Base-by-base conservation (phyloP, 1,140 invertebrate genomes). In the Epicauta chinensis region DNA sequence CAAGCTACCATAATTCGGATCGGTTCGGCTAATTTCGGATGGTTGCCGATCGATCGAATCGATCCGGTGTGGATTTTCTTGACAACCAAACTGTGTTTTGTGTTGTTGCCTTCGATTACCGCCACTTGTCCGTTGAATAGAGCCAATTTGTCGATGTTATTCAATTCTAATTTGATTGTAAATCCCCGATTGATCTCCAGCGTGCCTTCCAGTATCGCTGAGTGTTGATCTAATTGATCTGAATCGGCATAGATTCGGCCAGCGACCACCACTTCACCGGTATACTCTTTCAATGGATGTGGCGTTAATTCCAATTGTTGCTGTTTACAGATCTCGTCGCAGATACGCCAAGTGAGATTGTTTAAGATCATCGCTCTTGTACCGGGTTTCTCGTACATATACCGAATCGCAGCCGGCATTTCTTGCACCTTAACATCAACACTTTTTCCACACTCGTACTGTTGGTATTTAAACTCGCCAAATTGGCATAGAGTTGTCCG, bases 1-100 rank as follows among this genome's bases (percentile, higher is more conserved):
- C 83, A 78, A 9, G 85, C 89, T 9, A 91, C 71, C 9, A 91
- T 73, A 17, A 95, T 73, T 61, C 81, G 80, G 11, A 93, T 50
- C 34, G 75, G 72, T 39, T 76, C 79, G 1, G 7, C 9, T 1
- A 47, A 10, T 16, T 17, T 14, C 30, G 29, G 12, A 3, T 34
- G 3, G 4, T 4, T 12, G 2, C 37, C 16, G 1, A 37, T 16
- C n/a, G 13, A 9, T 1, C 15, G 2, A 12, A 23, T 16, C 12
- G 16, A 12, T 10, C 34, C 45, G 14, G 45, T 37, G 16, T 9
- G 29, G n/a, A 38, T 11, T 37, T 37, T 29, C 7, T 17, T 17
- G 12, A 34, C 45, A 9, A 5, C 9, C 12, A 47, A 36, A 16
- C 10, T 16, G 14, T 12, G 15, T 16, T 37, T 37, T 11, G 16